Base-by-base conservation (phyloP, 1,140 invertebrate genomes). In the Tribolium castaneum region DNA sequence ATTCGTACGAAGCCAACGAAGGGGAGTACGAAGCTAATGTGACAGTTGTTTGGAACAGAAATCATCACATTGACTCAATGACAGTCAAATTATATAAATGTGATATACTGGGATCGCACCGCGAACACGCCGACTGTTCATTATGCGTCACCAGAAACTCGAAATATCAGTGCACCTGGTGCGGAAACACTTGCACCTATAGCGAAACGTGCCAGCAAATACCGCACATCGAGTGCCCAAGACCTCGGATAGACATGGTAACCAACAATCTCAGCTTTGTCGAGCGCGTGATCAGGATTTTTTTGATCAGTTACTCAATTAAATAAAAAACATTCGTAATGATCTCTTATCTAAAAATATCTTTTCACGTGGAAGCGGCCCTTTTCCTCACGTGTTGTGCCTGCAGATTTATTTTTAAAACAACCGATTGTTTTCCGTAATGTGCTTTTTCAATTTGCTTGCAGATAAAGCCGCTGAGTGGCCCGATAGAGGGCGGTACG, bases 401-500 rank as follows among this genome's bases (percentile, higher is more conserved):
- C 16, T 19, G 16, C 16, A 19, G 1, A 19, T 19, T 19, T 19
- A 19, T 19, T 19, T 19, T 19, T 19, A 19, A 19, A 19, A 19
- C 16, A n/a, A n/a, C n/a, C n/a, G n/a, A n/a, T 19, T 19, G 16
- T 19, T 19, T 19, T 19, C 2, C 16, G 16, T 19, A 19, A 19
- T 19, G 16, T 49, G 9, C 16, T 86, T 88, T n/a, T n/a, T n/a
- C n/a, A n/a, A n/a, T n/a, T n/a, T 49, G 9, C 16, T 86, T 88
- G 34, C 84, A 94, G 93, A 98, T 99, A 80, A 95, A 94, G 86
- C 98, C 98, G 0, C 85, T 96, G 16, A 97, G 94, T 86, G 98
- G 98, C 9, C 98, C 98, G 6, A 92, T 97, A 59, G 96, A 98
- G 90, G 98, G 98, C 22, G 98, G 98, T 1, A 99, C 98, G 14